Percentiles rank a stretch among this genome's conserved stretches.
Conservation (phyloP, 2,797 vertebrate genomes). For the Myiotriccus ornatus region DNA sequence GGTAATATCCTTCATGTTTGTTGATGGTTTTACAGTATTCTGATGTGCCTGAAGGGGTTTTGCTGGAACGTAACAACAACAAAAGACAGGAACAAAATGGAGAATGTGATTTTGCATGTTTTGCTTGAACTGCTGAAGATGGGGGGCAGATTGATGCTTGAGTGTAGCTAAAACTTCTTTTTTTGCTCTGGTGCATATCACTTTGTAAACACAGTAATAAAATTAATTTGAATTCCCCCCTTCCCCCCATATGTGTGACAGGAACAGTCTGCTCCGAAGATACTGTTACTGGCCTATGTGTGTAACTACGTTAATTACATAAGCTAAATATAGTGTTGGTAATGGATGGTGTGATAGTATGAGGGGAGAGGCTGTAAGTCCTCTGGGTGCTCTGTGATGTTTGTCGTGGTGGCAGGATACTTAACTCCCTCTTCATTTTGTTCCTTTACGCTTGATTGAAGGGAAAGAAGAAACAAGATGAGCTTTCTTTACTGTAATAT, state of each 20-base stretch:
- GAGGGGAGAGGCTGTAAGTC: neutral
- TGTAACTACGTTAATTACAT: neutral
- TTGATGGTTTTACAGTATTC: neutral
- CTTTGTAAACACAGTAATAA: neutral
- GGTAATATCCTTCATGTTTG: neutral
- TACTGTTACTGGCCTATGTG: neutral
- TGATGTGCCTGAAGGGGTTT: conserved; percentile 13
- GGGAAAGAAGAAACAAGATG: neutral
- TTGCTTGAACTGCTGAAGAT: neutral
- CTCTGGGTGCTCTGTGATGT: neutral
- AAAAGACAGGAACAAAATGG: neutral
- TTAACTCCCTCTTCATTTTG: neutral
- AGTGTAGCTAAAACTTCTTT: neutral
- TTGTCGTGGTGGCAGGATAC: neutral
- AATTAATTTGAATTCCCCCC: neutral
- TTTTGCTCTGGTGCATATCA: neutral
- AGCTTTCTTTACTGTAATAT: conserved; percentile 14
- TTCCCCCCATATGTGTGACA: fast-evolving
- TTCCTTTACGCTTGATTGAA: conserved; percentile 37
- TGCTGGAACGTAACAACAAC: neutral
- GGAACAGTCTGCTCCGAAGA: neutral
- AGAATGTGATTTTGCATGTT: neutral
- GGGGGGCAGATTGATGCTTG: neutral
- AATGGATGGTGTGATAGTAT: neutral
- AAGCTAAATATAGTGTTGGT: neutral